Conservation (phyloP, 92 coral and sea anemone species). For the Actinernus sp. region DNA sequence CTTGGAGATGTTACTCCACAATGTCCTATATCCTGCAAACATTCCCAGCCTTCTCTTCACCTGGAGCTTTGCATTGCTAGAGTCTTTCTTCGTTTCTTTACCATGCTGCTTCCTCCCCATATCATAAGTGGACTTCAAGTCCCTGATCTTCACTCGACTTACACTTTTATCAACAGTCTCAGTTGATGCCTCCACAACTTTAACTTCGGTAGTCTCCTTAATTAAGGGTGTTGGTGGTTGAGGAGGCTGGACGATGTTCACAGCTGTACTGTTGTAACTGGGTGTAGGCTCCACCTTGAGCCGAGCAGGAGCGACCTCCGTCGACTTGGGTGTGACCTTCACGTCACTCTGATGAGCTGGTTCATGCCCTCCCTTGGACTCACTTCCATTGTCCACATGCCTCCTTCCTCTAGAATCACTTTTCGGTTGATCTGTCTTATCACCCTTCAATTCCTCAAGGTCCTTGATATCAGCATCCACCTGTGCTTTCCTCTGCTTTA, state of each 20-base stretch:
- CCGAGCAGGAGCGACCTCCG: background rate
- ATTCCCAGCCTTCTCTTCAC: too few species aligned
- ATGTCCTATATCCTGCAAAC: too few species aligned
- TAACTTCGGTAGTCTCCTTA: background rate
- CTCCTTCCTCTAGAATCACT: conserved; percentile 1
- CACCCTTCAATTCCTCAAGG: background rate
- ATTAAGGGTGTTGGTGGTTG: background rate
- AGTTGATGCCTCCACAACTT: background rate
- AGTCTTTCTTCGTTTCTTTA: too few species aligned
- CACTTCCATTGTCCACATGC: background rate
- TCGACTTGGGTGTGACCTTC: background rate
- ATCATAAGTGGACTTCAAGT: conserved; percentile 2
- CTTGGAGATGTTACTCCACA: too few species aligned
- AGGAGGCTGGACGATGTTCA: background rate
- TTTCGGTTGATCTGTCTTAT: background rate
- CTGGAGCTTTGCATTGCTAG: too few species aligned
- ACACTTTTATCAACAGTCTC: background rate
- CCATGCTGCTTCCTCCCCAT: too few species aligned
- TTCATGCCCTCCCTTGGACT: background rate
- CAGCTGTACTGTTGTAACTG: too few species aligned
- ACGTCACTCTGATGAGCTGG: background rate
- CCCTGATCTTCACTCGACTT: background rate
- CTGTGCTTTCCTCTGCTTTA: conserved; percentile 13
- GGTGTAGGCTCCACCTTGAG: background rate
- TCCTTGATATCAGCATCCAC: conserved; percentile 16